These are phyloP conservation scores for Drosophila repleta DNA, from an alignment of 1,140 invertebrate genomes.

Conservation along the genomic window DNA sequence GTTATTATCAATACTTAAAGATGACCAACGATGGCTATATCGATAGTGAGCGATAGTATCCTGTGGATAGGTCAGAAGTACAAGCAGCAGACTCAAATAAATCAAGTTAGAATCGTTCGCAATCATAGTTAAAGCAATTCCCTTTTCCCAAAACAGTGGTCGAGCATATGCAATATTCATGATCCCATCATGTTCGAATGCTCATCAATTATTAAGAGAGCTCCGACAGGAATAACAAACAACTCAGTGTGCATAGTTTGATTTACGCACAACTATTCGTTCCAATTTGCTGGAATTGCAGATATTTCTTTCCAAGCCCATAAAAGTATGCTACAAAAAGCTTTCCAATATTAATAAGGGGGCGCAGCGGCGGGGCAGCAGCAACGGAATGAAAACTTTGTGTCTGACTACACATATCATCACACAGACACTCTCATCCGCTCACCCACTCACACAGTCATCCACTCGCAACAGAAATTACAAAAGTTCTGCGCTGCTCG, in stretches of 20 bases:
- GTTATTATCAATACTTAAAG: no score
- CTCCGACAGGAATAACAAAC: background rate
- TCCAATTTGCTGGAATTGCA: background rate
- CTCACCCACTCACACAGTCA: background rate
- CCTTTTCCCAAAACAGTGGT: no score
- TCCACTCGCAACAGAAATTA: conserved; percentile 28
- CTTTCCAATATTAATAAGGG: conserved; percentile 7
- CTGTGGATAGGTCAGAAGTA: no score
- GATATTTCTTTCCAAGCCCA: background rate
- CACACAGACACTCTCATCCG: conserved; percentile 6
- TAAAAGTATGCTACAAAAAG: conserved; percentile 43
- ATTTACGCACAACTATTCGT: background rate
- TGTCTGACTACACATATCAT: conserved; percentile 5
- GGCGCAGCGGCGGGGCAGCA: background rate
- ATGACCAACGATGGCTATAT: no score
- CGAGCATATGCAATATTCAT: no score
- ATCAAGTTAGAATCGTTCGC: no score
- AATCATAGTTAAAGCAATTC: no score
- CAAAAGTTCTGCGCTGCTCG: conserved; percentile 38
- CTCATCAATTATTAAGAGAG: no score
- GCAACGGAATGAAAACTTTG: background rate
- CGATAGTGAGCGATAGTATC: no score
- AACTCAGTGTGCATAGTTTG: background rate
- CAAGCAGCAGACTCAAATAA: no score
- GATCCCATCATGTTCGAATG: no score